Conservation (phyloP, 2,113 vertebrate species). For the Drymodes brunneopygia region DNA sequence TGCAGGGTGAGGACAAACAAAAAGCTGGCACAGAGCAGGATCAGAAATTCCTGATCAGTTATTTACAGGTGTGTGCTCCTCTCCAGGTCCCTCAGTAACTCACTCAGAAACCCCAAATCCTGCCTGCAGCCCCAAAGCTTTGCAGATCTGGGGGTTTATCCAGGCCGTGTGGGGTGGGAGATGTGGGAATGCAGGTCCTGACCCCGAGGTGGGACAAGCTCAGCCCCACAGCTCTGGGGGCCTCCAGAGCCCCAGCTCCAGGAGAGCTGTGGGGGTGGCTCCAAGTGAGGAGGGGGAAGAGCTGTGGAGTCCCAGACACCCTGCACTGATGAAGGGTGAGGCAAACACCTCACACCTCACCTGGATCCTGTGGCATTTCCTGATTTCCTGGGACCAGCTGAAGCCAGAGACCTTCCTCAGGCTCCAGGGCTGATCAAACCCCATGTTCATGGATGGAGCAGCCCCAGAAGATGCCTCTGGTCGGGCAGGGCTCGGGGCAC, state of each 20-base stretch:
- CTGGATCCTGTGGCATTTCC: accelerated
- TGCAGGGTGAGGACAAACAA: too few species aligned
- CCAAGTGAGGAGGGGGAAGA: neutral
- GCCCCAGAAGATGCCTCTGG: accelerated
- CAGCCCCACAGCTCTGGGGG: neutral
- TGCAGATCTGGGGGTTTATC: neutral
- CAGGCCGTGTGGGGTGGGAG: neutral
- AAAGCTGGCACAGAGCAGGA: neutral
- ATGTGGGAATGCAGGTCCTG: too few species aligned
- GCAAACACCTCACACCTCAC: neutral
- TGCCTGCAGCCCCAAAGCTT: neutral
- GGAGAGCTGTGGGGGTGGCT: accelerated
- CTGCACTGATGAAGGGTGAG: accelerated
- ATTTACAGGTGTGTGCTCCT: accelerated
- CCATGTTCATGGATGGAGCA: accelerated
- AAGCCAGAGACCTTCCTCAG: neutral
- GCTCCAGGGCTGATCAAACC: neutral
- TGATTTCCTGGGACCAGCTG: neutral
- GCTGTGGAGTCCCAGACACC: accelerated
- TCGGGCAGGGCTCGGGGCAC: accelerated
- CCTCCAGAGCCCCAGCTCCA: neutral
- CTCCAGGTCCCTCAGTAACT: neutral
- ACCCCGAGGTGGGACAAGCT: accelerated
- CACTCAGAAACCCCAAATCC: neutral
- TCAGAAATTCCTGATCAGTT: neutral